Evolutionary conservation across 2,113 vertebrate species (phyloP).

Genomic region (Pristiophorus japonicus): DNA sequence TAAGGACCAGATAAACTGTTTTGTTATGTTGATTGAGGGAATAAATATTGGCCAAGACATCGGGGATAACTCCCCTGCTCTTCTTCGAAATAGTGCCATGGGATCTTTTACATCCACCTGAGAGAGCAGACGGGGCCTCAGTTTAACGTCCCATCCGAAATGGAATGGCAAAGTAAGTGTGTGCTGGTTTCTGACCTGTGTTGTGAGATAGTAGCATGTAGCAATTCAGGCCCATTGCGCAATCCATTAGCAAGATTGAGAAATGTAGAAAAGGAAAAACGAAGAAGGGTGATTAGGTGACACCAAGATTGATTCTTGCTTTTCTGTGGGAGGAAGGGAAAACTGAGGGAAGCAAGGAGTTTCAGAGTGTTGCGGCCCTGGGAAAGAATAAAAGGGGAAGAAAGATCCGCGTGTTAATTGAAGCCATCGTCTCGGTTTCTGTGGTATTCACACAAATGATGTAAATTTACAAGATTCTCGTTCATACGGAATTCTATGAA

Average conservation of each 20-base stretch:
- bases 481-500: conserved; percentile 9
- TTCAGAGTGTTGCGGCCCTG: neutral
- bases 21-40: too few relatives aligned
- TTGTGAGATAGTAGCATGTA: neutral
- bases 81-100: too few relatives aligned
- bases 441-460: conserved; percentile 25
- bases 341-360: neutral
- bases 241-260: neutral
- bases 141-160: too few relatives aligned
- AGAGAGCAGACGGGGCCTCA: too few relatives aligned
- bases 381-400: neutral
- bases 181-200: neutral
- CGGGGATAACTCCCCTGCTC: too few relatives aligned
- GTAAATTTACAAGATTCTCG: conserved; percentile 33
- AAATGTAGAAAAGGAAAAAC: neutral
- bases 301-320: neutral
- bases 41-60: too few relatives aligned
- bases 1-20: too few relatives aligned
- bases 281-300: neutral
- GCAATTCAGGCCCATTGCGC: neutral
- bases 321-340: neutral
- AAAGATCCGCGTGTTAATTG: neutral
- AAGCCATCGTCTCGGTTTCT: conserved; percentile 28
- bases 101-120: too few relatives aligned
- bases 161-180: neutral